These are phyloP conservation scores for Lepus europaeus DNA, from an alignment of 2,113 vertebrate genomes.

Conservation along the genomic window DNA sequence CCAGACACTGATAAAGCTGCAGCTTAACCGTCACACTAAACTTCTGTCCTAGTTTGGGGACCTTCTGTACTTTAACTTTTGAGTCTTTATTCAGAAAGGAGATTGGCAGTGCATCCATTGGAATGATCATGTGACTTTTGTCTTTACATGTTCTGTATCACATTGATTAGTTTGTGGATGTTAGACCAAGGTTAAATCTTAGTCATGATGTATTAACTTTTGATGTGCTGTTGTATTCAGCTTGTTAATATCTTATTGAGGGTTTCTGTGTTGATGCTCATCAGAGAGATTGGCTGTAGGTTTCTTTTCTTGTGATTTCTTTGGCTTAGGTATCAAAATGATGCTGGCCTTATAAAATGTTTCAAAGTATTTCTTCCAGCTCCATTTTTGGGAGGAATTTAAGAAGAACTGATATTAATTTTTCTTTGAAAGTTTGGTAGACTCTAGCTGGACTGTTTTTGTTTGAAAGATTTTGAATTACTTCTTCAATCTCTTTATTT, in stretches of 20 bases:
- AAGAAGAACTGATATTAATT: background rate
- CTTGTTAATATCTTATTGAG: background rate
- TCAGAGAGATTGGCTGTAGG: background rate
- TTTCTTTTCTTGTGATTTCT: background rate
- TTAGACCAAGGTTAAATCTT: background rate
- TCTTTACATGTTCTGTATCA: background rate
- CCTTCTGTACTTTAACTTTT: background rate
- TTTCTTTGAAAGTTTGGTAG: background rate
- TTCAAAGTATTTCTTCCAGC: background rate
- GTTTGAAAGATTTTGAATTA: too few species aligned
- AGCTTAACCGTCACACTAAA: too few species aligned
- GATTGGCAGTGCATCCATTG: background rate
- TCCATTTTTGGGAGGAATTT: background rate
- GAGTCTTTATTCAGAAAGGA: background rate
- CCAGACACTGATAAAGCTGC: too few species aligned
- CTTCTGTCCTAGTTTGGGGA: background rate
- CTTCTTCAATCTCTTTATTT: too few species aligned
- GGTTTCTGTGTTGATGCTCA: background rate
- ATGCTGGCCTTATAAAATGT: background rate
- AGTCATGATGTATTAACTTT: too few species aligned
- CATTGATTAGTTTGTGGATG: background rate
- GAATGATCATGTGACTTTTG: background rate
- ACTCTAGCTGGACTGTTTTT: too few species aligned
- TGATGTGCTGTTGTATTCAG: background rate
- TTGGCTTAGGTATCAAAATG: background rate